Conservation (phyloP, 2,888 invertebrate genomes). For the Cosmia pyralina region DNA sequence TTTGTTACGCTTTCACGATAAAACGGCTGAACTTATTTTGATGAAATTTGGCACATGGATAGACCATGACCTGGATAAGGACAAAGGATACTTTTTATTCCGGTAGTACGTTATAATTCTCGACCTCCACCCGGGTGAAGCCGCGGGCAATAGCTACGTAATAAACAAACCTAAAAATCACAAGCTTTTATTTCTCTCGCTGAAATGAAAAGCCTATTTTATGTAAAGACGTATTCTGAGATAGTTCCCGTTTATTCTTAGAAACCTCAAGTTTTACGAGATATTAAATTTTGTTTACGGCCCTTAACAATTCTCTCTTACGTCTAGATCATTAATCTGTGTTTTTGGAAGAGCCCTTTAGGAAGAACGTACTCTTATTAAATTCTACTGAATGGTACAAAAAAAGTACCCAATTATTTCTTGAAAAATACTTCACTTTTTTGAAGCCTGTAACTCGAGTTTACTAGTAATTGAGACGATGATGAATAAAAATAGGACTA, state of each 20-base stretch:
- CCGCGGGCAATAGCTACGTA: no score
- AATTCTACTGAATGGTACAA: constrained; percentile 12
- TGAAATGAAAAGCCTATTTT: neutral
- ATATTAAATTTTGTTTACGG: constrained; percentile 38
- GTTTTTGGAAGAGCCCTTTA: constrained; percentile 25
- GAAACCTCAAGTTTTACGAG: constrained; percentile 21
- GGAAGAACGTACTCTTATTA: constrained; percentile 15
- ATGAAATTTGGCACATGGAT: no score
- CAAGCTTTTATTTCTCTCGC: neutral
- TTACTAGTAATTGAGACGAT: neutral
- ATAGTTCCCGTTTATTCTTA: constrained; percentile 21
- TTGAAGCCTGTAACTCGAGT: neutral
- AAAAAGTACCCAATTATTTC: neutral
- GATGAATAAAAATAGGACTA: neutral
- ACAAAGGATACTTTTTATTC: no score
- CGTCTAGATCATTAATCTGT: constrained; percentile 30
- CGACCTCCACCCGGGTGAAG: no score
- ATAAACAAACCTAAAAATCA: neutral
- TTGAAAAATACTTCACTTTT: neutral
- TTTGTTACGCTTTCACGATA: no score
- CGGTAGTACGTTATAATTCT: no score
- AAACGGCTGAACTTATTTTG: no score
- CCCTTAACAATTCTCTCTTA: constrained; percentile 16
- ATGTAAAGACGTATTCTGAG: constrained; percentile 6
- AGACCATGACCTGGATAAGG: no score